Conservation (phyloP, 2,797 vertebrate genomes). For the Acomys russatus region DNA sequence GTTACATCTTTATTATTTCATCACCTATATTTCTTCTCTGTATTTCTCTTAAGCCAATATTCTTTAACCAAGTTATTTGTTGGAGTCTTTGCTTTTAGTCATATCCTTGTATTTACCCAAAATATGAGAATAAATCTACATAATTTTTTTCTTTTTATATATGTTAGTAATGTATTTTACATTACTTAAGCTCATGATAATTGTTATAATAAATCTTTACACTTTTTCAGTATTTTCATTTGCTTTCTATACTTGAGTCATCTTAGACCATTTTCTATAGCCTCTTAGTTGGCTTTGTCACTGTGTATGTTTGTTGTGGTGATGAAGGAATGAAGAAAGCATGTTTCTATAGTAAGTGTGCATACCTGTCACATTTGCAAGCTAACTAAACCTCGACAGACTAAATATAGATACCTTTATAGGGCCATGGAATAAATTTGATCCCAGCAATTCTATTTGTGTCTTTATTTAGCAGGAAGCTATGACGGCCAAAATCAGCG, state of each 20-base stretch:
- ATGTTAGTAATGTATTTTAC: slow-evolving; percentile 19
- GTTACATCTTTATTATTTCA: slow-evolving; percentile 38
- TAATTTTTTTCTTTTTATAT: neutral
- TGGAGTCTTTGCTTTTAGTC: slow-evolving; percentile 49
- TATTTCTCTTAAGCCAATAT: slow-evolving; percentile 23
- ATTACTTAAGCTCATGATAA: neutral
- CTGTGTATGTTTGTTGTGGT: neutral
- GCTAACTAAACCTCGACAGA: neutral
- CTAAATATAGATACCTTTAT: neutral
- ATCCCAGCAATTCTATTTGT: slow-evolving; percentile 10
- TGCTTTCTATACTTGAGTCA: neutral
- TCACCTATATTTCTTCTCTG: slow-evolving; percentile 34
- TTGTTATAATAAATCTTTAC: slow-evolving; percentile 13
- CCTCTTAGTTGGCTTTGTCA: neutral
- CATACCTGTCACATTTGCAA: neutral
- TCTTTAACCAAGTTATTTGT: neutral
- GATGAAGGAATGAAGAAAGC: neutral
- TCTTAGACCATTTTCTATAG: neutral
- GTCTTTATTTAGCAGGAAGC: neutral
- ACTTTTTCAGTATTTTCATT: neutral
- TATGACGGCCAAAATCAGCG: slow-evolving; percentile 21
- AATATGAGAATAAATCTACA: neutral
- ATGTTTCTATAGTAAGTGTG: neutral
- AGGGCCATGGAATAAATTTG: neutral
- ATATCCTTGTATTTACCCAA: neutral